Evolutionary conservation across 2,113 vertebrate genomes (phyloP).

Genomic region (Nothocercus nigrocapillus): DNA sequence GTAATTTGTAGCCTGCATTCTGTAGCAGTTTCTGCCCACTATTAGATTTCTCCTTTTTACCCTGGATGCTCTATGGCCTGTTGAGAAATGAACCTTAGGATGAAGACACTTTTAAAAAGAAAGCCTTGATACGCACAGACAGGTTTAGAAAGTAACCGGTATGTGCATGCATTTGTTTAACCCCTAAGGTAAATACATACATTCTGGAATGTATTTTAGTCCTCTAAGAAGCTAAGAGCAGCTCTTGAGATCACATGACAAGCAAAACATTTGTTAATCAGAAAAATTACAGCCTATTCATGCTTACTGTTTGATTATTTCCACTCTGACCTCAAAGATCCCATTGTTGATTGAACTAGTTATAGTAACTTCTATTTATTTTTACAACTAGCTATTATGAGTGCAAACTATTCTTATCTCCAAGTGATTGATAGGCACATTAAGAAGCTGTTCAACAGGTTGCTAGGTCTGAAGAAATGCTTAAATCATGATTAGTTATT

Average conservation of each 20-base stretch:
- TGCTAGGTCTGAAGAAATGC: slow-evolving; percentile 84
- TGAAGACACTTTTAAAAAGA: background rate
- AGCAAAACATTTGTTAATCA: slow-evolving; percentile 84
- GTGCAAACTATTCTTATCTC: slow-evolving; percentile 82
- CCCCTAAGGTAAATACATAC: slow-evolving; percentile 73
- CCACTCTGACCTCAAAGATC: slow-evolving; percentile 81
- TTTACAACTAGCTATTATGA: slow-evolving; percentile 84
- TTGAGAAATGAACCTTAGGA: slow-evolving; percentile 22
- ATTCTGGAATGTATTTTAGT: slow-evolving; percentile 74
- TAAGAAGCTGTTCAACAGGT: slow-evolving; percentile 86
- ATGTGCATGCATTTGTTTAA: slow-evolving; percentile 63
- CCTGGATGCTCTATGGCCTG: background rate
- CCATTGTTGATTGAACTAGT: slow-evolving; percentile 82
- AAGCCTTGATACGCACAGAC: slow-evolving; percentile 22
- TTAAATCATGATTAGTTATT: slow-evolving; percentile 80
- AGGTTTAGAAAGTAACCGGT: slow-evolving; percentile 55
- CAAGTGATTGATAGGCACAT: slow-evolving; percentile 85
- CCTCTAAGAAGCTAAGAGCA: slow-evolving; percentile 68
- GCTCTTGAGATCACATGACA: slow-evolving; percentile 81
- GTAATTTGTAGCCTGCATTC: slow-evolving; percentile 45
- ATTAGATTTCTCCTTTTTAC: slow-evolving; percentile 24
- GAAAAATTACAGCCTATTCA: slow-evolving; percentile 86
- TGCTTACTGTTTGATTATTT: slow-evolving; percentile 82
- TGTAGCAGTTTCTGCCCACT: background rate
- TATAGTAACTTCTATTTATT: slow-evolving; percentile 87